Percentiles rank a stretch among this genome's conserved stretches.
These are phyloP conservation scores for Acanthacorydalis orientalis DNA, from an alignment of 2,888 invertebrate genomes.

Conservation along the genomic window DNA sequence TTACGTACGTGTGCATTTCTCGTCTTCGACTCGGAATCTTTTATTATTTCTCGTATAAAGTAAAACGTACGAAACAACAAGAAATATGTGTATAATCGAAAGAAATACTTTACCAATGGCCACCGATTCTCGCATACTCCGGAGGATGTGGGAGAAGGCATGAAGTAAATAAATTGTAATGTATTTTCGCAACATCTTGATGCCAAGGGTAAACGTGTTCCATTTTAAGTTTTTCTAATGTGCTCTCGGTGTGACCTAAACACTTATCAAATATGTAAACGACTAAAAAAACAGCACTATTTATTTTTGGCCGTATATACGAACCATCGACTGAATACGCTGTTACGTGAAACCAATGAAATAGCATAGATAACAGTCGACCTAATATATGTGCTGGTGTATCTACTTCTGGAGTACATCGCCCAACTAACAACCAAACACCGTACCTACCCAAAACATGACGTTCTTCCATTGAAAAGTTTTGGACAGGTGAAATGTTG, in stretches of 20 bases:
- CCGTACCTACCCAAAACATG: constrained; percentile 87
- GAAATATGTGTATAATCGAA: too few relatives aligned
- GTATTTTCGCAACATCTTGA: constrained; percentile 59
- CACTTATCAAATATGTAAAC: not conserved
- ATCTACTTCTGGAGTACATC: constrained; percentile 67
- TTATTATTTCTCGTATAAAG: not conserved
- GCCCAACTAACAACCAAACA: constrained; percentile 90
- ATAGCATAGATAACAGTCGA: constrained; percentile 84
- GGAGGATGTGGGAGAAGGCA: constrained; percentile 93
- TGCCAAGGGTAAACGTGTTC: constrained; percentile 91
- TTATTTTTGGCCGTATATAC: constrained; percentile 10
- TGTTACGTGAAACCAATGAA: constrained; percentile 99
- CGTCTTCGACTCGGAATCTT: too few relatives aligned
- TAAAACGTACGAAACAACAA: too few relatives aligned
- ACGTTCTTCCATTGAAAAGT: constrained; percentile 68
- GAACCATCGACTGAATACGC: constrained; percentile 89
- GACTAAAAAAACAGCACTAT: not conserved
- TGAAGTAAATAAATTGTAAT: constrained; percentile 80
- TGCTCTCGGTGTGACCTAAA: constrained; percentile 60
- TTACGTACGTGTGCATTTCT: too few relatives aligned
- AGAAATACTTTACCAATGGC: constrained; percentile 58
- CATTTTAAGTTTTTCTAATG: constrained; percentile 79
- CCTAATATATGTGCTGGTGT: constrained; percentile 70
- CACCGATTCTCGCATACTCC: constrained; percentile 88
- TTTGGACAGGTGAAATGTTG: constrained; percentile 29